phyloP scores from a whole-genome alignment of 2,888 invertebrate species.

The Sialis lutaria region DNA sequence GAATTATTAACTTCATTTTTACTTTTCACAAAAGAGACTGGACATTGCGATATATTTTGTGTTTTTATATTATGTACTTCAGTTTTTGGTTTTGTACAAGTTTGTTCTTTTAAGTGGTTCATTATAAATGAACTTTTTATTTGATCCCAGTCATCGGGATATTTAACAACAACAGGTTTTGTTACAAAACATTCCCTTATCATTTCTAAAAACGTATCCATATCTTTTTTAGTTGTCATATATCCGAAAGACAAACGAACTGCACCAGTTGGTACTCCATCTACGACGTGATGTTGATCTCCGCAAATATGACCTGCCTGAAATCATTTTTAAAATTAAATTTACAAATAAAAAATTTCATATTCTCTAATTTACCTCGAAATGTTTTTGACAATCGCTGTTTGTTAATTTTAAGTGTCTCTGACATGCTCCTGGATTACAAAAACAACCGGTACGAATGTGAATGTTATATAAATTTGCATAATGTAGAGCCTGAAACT shows the following conservation, averaged over 20 bases:
- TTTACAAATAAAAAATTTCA: background rate
- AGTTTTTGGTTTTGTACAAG: background rate
- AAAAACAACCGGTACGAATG: conserved; percentile 87
- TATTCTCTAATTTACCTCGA: conserved; percentile 30
- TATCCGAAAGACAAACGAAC: conserved; percentile 86
- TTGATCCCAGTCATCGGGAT: conserved; percentile 13
- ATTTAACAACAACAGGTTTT: conserved; percentile 23
- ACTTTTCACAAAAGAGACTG: conserved; percentile 5
- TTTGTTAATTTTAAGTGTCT: conserved; percentile 51
- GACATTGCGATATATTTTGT: background rate
- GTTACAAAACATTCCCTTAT: conserved; percentile 57
- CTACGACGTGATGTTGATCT: conserved; percentile 67
- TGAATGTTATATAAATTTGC: conserved; percentile 73
- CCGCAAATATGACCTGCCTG: conserved; percentile 81
- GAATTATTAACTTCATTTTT: background rate
- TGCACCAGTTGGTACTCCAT: conserved; percentile 83
- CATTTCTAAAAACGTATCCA: conserved; percentile 52
- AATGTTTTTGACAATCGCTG: conserved; percentile 56
- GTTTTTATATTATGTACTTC: conserved; percentile 3
- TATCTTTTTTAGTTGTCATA: conserved; percentile 60
- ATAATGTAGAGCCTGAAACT: conserved; percentile 64
- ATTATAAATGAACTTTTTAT: background rate
- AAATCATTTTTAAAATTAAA: conserved; percentile 11
- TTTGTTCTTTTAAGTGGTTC: conserved; percentile 7
- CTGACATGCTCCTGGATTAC: conserved; percentile 92